phyloP scores from a whole-genome alignment of 2,113 vertebrate species.

The Myiopsitta monachus region DNA sequence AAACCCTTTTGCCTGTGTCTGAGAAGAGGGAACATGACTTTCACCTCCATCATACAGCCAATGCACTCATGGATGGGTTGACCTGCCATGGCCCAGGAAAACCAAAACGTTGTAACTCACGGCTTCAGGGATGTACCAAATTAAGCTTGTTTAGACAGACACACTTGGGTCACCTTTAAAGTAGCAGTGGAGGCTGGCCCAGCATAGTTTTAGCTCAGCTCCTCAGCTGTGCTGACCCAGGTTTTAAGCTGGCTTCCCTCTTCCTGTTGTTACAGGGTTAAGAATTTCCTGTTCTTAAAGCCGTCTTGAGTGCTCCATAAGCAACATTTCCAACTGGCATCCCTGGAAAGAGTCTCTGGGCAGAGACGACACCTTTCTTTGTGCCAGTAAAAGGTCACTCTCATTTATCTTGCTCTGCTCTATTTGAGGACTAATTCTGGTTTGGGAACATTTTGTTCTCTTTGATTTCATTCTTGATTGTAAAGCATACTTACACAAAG shows the following conservation, averaged over 20 bases:
- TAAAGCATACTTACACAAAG: not conserved
- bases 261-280: not conserved
- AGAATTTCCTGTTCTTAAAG: not conserved
- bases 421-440: not conserved
- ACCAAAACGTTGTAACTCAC: not conserved
- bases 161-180: not conserved
- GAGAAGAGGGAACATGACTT: not conserved
- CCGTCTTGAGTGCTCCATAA: not conserved
- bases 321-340: not conserved
- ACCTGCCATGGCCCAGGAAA: not conserved
- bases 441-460: not conserved
- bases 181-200: not conserved
- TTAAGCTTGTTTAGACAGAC: not conserved
- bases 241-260: not conserved
- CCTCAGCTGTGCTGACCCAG: not conserved
- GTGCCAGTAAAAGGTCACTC: not conserved
- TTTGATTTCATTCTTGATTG: constrained; percentile 8
- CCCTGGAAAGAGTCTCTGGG: not conserved
- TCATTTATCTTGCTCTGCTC: not conserved
- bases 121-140: not conserved
- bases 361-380: not conserved
- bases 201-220: not conserved
- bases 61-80: not conserved
- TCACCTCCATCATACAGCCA: not conserved
- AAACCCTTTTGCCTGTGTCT: not conserved